A percentile compares a stretch with the other conserved stretches of the same genome.
phyloP scores from a whole-genome alignment of 2,888 invertebrate species.

The Alentia gelatinosa region DNA sequence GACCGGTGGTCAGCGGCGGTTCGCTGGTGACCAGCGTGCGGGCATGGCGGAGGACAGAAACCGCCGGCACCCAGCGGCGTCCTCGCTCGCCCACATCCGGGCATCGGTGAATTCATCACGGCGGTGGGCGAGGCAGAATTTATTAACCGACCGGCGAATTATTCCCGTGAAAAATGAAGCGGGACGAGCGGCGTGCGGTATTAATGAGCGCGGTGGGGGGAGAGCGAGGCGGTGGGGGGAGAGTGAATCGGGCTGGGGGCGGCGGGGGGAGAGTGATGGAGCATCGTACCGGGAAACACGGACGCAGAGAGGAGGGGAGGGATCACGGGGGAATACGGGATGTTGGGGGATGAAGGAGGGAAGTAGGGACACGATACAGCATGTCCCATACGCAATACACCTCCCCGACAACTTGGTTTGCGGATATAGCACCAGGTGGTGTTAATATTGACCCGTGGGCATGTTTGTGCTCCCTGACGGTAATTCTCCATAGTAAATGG shows the following conservation, averaged over 20 bases:
- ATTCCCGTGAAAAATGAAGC: slow-evolving; percentile 15
- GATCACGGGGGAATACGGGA: no score
- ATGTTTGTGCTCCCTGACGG: no score
- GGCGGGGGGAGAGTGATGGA: background rate
- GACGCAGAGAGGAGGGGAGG: no score
- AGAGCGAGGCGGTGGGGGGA: background rate
- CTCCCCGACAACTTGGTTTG: no score
- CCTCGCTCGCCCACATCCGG: background rate
- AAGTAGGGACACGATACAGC: no score
- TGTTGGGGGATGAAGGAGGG: no score
- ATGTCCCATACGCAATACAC: no score
- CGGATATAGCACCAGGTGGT: no score
- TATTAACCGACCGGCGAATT: background rate
- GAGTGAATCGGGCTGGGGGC: background rate
- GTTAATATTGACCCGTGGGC: no score
- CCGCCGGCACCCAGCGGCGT: background rate
- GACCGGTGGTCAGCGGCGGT: background rate
- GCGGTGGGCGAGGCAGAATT: background rate
- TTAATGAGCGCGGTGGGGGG: background rate
- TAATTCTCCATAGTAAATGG: no score
- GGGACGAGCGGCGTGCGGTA: background rate
- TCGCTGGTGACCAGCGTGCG: background rate
- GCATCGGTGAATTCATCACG: background rate
- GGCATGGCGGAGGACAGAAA: background rate
- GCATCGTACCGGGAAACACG: background rate